A percentile compares a stretch with the other conserved stretches of the same genome.
Evolutionary conservation across 2,888 invertebrate species (phyloP).

Genomic region (Drosophila ustulata): DNA sequence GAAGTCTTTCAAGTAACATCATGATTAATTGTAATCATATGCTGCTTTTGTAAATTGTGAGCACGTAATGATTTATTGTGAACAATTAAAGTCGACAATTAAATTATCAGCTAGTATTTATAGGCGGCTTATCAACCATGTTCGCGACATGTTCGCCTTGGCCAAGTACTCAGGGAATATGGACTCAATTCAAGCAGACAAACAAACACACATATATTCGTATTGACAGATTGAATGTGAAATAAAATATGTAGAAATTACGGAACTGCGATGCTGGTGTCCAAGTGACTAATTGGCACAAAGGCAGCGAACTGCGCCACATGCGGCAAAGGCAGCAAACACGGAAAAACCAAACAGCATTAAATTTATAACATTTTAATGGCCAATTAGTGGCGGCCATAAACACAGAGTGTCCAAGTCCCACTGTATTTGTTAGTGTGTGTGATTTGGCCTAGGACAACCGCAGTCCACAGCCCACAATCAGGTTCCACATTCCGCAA

Average conservation of each 20-base stretch:
- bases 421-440: slow-evolving; percentile 1
- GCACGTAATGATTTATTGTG: slow-evolving; percentile 24
- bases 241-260: slow-evolving; percentile 27
- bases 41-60: background rate
- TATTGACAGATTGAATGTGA: slow-evolving; percentile 17
- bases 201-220: background rate
- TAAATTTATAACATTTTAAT: slow-evolving; percentile 77
- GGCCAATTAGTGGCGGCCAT: slow-evolving; percentile 76
- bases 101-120: slow-evolving; percentile 32
- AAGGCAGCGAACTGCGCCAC: slow-evolving; percentile 23
- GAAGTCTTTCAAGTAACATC: slow-evolving; percentile 8
- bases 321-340: slow-evolving; percentile 30
- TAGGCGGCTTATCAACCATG: slow-evolving; percentile 23
- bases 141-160: slow-evolving; percentile 14
- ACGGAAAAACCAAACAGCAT: slow-evolving; percentile 68
- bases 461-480: slow-evolving; percentile 25
- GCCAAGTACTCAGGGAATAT: slow-evolving; percentile 3
- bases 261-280: slow-evolving; percentile 31
- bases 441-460: slow-evolving; percentile 45
- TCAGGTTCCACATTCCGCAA: slow-evolving; percentile 16
- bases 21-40: slow-evolving; percentile 23
- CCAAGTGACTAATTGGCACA: slow-evolving; percentile 56
- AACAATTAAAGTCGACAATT: slow-evolving; percentile 22
- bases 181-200: background rate
- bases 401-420: slow-evolving; percentile 46